Conservation (phyloP, 2,797 vertebrate species). For the Pyrocephalus nanus region DNA sequence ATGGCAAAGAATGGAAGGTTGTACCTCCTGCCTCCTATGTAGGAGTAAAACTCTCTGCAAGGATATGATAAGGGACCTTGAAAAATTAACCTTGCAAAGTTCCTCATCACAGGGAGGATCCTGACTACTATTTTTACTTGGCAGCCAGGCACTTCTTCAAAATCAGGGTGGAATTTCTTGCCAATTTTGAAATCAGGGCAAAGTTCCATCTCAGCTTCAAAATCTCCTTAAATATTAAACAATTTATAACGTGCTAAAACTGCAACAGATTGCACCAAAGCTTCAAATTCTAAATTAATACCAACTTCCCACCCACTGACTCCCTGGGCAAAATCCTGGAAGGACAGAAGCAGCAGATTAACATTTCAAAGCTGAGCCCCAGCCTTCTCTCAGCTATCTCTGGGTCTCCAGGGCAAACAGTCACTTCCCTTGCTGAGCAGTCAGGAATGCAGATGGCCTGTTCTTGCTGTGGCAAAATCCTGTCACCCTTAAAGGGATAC, state of each 20-base stretch:
- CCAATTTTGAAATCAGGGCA: slow-evolving; percentile 27
- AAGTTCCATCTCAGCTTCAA: slow-evolving; percentile 32
- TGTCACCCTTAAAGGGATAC: not conserved
- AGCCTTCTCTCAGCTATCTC: not conserved
- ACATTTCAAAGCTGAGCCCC: slow-evolving; percentile 52
- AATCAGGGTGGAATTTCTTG: not conserved
- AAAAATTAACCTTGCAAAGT: slow-evolving; percentile 12
- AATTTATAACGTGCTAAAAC: slow-evolving; percentile 10
- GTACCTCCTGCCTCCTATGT: not conserved
- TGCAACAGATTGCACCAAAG: slow-evolving; percentile 39
- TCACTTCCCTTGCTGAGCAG: slow-evolving; percentile 23
- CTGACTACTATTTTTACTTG: slow-evolving; percentile 12
- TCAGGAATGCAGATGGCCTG: slow-evolving; percentile 48
- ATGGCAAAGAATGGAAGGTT: not conserved
- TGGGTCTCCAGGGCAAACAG: slow-evolving; percentile 55
- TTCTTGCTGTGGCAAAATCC: not conserved
- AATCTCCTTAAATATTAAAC: slow-evolving; percentile 53
- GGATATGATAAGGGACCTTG: not conserved
- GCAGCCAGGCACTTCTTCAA: not conserved
- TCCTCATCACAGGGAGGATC: not conserved
- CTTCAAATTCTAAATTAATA: slow-evolving; percentile 60
- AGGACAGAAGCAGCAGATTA: slow-evolving; percentile 50
- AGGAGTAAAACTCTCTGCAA: not conserved
- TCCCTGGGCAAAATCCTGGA: slow-evolving; percentile 39
- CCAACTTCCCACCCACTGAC: slow-evolving; percentile 45